Percentiles rank a stretch among this genome's conserved stretches.
These are phyloP conservation scores for Catotricha subobsoleta DNA, from an alignment of 2,888 invertebrate genomes.

Conservation along the genomic window DNA sequence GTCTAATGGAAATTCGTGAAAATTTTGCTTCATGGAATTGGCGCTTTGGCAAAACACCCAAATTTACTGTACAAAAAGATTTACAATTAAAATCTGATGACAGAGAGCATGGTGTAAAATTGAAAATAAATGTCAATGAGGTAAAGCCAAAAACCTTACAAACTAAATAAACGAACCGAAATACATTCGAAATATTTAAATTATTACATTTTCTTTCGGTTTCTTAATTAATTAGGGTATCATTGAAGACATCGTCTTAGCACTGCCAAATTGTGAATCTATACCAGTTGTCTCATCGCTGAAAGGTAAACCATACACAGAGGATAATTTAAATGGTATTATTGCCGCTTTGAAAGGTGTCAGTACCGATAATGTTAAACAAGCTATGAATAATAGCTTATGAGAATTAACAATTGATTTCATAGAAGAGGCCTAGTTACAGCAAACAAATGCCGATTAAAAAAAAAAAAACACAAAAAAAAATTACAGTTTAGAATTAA, in stretches of 20 bases:
- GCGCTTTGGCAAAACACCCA: conserved; percentile 74
- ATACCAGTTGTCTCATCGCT: conserved; percentile 27
- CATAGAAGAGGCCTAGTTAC: no score
- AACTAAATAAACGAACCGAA: not conserved
- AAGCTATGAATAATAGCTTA: no score
- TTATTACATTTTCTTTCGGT: not conserved
- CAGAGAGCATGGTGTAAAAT: conserved; percentile 35
- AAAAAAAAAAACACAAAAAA: no score
- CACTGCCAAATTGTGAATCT: conserved; percentile 22
- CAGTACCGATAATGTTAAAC: conserved; percentile 28
- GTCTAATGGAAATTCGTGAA: conserved; percentile 48
- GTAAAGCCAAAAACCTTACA: conserved; percentile 17
- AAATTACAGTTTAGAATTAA: no score
- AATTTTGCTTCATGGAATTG: conserved; percentile 70
- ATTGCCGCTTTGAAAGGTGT: conserved; percentile 25
- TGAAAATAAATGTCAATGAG: conserved; percentile 34
- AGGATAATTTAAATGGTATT: conserved; percentile 26
- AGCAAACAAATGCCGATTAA: no score
- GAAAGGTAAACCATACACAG: conserved; percentile 23
- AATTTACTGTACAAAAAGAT: conserved; percentile 45
- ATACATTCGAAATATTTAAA: not conserved
- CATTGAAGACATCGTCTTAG: conserved; percentile 23
- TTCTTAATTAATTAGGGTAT: conserved; percentile 22
- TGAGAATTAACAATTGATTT: no score
- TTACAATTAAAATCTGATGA: conserved; percentile 31